phyloP scores from a whole-genome alignment of 64 coral and sea anemone genomes.

The Stylophora pistillata region DNA sequence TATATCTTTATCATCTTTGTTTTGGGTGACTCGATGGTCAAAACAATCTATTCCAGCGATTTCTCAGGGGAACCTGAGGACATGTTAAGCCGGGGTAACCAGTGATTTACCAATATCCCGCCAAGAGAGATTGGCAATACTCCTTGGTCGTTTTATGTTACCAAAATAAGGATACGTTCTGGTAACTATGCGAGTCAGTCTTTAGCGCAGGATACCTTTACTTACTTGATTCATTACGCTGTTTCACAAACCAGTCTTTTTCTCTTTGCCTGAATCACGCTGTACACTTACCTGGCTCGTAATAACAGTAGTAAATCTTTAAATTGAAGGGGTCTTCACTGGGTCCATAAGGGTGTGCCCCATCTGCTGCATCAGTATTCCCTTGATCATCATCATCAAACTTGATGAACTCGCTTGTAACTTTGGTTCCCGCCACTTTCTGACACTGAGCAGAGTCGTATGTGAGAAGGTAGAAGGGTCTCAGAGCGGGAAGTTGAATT shows the following conservation, averaged over 20 bases:
- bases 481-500: conserved; percentile 87
- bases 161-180: no score
- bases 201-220: no score
- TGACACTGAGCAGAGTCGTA: conserved; percentile 95
- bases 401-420: conserved; percentile 92
- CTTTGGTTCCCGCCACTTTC: conserved; percentile 88
- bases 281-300: conserved; percentile 82
- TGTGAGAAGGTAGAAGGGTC: conserved; percentile 89
- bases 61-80: no score
- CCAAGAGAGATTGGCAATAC: no score
- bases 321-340: conserved; percentile 98
- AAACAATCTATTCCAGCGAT: no score
- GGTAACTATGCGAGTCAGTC: no score
- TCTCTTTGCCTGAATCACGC: neutral
- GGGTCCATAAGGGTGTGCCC: conserved; percentile 92
- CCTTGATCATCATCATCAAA: conserved; percentile 97
- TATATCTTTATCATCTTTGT: no score
- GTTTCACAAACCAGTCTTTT: neutral
- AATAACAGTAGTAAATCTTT: conserved; percentile 99
- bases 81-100: no score
- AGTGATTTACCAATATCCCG: no score
- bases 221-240: no score
- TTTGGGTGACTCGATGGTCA: no score
- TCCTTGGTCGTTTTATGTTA: no score
- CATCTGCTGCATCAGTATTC: conserved; percentile 86